Base-by-base conservation (phyloP, 1,140 invertebrate species). In the Ctenoplectra terminalis region DNA sequence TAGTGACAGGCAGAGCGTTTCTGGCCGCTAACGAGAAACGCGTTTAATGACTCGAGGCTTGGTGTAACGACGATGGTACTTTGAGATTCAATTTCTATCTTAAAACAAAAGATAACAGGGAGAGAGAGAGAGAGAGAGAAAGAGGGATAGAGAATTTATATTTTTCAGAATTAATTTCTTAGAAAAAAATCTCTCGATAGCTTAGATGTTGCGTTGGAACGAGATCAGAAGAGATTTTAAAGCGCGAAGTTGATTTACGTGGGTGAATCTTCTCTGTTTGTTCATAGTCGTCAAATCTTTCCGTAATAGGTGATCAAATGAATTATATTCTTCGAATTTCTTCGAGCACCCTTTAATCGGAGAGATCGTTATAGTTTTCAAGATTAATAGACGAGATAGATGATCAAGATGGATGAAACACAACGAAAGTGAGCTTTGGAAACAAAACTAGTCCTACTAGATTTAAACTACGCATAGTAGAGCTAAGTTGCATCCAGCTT, bases 351-450 rank as follows among this genome's bases (percentile, higher is more conserved):
- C 67, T 31, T n/a, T 56, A 48, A 26, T 71, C 31, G 15, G 31
- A 54, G 20, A 20, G 48, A 71, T 71, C 67, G 26, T 71, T 71
- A 71, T 54, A 71, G 54, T 71, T 71, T 71, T 11, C 67, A 8
- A 71, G 67, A 71, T 71, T 71, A 48, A 71, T 71, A 52, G 67
- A 37, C 67, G 31, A 71, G 67, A 71, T 71, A 71, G 67, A 71
- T 71, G 67, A 71, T 31, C 67, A 71, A 71, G 67, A 71, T 71
- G 17, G 67, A 71, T 71, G 67, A 17, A n/a, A 31, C 23, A 23
- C 50, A 37, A 48, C 54, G 67, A 71, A 71, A 71, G 67, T 71
- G 67, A 71, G 67, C 48, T 48, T 54, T 15, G 67, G 67, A 54
- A 71, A 71, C 50, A 52, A 37, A 71, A 54, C 67, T 71, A 71